Evolutionary conservation across 53 echinoderm and acorn worm species (phyloP).

Genomic region (Pentamera pediparva): DNA sequence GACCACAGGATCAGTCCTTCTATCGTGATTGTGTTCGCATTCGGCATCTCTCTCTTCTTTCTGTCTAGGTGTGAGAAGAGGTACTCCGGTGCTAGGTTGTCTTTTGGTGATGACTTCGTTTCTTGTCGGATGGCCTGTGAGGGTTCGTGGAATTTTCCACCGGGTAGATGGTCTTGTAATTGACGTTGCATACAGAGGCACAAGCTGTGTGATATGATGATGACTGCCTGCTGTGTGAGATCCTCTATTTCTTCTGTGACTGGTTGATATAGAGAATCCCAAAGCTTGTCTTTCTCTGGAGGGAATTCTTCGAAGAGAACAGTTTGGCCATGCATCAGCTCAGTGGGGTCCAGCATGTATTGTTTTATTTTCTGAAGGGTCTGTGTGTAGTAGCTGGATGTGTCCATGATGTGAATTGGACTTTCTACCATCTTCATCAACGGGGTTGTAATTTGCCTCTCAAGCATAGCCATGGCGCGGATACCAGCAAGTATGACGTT

Average conservation of each 20-base stretch:
- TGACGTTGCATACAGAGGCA: slow-evolving; percentile 36
- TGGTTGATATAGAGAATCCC: slow-evolving; percentile 34
- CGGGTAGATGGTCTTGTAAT: slow-evolving; percentile 43
- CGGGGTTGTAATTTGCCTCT: slow-evolving; percentile 18
- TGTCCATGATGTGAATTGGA: slow-evolving; percentile 46
- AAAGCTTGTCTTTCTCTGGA: slow-evolving; percentile 32
- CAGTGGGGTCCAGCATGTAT: slow-evolving; percentile 46
- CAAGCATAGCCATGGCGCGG: slow-evolving; percentile 51
- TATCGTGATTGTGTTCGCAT: slow-evolving; percentile 38
- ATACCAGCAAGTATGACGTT: slow-evolving; percentile 44
- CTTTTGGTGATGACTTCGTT: slow-evolving; percentile 30
- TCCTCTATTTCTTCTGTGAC: slow-evolving; percentile 37
- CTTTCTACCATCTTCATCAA: slow-evolving; percentile 49
- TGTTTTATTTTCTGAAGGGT: slow-evolving; percentile 40
- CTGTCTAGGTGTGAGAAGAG: slow-evolving; percentile 35
- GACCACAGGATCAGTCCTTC: slow-evolving; percentile 44
- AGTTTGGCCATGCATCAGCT: slow-evolving; percentile 32
- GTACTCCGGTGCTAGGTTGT: slow-evolving; percentile 40
- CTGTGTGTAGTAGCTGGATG: slow-evolving; percentile 33
- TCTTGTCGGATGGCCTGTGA: slow-evolving; percentile 22
- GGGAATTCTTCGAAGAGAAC: slow-evolving; percentile 49
- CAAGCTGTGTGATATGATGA: slow-evolving; percentile 36
- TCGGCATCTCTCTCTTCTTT: slow-evolving; percentile 41
- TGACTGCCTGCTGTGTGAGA: slow-evolving; percentile 47
- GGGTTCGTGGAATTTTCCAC: slow-evolving; percentile 41